phyloP scores from a whole-genome alignment of 1,140 invertebrate genomes.

The Drosophila willistoni region DNA sequence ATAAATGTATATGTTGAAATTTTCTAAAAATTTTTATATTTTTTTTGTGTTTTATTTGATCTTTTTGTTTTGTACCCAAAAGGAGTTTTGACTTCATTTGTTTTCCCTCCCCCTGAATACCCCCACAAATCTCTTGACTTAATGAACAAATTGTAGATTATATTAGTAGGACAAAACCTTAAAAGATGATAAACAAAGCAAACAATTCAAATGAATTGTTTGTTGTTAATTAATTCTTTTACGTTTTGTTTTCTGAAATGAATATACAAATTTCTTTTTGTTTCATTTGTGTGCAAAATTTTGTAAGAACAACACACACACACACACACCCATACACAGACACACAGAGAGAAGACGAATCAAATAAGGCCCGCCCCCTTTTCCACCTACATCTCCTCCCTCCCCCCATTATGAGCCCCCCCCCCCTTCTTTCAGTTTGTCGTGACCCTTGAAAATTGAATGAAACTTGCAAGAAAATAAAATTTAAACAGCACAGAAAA shows the following conservation, averaged over 20 bases:
- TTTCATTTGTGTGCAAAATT: too few relatives aligned
- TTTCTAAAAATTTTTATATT: constrained; percentile 66
- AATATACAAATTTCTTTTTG: too few relatives aligned
- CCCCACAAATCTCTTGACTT: background rate
- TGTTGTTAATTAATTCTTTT: too few relatives aligned
- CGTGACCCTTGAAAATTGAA: background rate
- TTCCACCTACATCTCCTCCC: background rate
- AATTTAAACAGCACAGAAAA: constrained; percentile 30
- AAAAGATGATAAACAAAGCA: too few relatives aligned
- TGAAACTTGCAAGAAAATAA: constrained; percentile 7
- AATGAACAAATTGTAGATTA: background rate
- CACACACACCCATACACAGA: background rate
- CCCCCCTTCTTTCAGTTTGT: background rate
- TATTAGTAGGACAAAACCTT: too few relatives aligned
- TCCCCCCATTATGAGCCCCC: background rate
- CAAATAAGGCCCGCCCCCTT: background rate
- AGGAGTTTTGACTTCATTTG: too few relatives aligned
- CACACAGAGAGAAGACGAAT: background rate
- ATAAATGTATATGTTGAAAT: constrained; percentile 55
- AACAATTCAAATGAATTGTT: too few relatives aligned
- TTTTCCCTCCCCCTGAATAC: too few relatives aligned
- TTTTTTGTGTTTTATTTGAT: background rate
- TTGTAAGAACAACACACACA: background rate
- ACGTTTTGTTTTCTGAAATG: too few relatives aligned
- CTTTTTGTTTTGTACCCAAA: constrained; percentile 1